phyloP scores from a whole-genome alignment of 1,140 invertebrate genomes.

The Rhysida immarginata region DNA sequence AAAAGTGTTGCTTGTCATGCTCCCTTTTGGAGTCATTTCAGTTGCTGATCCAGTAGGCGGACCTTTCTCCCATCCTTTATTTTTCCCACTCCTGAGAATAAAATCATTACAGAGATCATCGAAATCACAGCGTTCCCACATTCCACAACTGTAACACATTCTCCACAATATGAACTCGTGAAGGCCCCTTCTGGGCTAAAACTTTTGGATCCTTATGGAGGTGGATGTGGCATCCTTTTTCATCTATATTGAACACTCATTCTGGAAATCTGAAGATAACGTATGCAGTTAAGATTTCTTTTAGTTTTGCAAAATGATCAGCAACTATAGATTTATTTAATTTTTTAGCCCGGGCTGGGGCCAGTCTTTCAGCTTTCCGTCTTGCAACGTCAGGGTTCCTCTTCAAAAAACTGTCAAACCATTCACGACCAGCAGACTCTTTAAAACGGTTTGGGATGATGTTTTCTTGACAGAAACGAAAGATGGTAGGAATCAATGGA shows the following conservation, averaged over 20 bases:
- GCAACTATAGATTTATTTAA: conserved; percentile 23
- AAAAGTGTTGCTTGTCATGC: conserved; percentile 21
- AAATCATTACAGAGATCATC: conserved; percentile 25
- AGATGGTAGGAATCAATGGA: not conserved
- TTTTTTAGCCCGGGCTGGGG: conserved; percentile 24
- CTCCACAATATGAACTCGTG: conserved; percentile 25
- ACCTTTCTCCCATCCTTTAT: conserved; percentile 20
- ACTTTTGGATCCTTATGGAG: conserved; percentile 26
- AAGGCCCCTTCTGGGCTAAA: conserved; percentile 24
- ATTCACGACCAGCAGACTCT: conserved; percentile 18
- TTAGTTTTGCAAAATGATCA: conserved; percentile 16
- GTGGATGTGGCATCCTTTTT: conserved; percentile 28
- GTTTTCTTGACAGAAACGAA: conserved; percentile 1
- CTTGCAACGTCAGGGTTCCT: conserved; percentile 7
- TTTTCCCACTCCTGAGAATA: conserved; percentile 27
- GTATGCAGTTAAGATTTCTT: conserved; percentile 18
- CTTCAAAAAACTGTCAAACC: conserved; percentile 17
- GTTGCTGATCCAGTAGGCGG: not conserved
- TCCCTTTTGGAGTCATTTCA: conserved; percentile 22
- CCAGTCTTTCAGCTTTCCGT: conserved; percentile 24
- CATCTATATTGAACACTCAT: conserved; percentile 29
- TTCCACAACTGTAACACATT: conserved; percentile 27
- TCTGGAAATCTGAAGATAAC: conserved; percentile 21
- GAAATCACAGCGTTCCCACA: conserved; percentile 26
- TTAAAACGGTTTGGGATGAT: not conserved